Evolutionary conservation across 2,113 vertebrate genomes (phyloP).

Genomic region (Epinephelus cyanopodus): DNA sequence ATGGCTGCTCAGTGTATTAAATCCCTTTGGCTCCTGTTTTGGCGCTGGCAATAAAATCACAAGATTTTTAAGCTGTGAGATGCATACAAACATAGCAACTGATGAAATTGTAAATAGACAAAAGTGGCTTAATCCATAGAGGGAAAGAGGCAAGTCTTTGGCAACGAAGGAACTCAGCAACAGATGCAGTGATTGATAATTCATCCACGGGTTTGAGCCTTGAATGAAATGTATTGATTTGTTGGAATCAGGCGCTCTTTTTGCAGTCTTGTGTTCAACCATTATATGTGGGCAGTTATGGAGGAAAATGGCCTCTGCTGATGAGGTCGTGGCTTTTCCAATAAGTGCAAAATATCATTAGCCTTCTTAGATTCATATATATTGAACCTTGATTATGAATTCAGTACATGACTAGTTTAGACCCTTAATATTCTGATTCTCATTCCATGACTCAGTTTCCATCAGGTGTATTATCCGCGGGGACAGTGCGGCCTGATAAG

Average conservation of each 20-base stretch:
- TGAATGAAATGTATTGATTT: constrained; percentile 73
- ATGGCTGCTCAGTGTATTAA: constrained; percentile 77
- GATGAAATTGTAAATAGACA: constrained; percentile 81
- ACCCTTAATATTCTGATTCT: constrained; percentile 53
- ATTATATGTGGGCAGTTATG: neutral
- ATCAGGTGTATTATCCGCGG: constrained; percentile 44
- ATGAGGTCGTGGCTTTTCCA: constrained; percentile 36
- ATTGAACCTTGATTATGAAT: constrained; percentile 58
- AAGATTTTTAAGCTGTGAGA: constrained; percentile 73
- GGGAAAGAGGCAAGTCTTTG: constrained; percentile 65
- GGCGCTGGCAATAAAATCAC: constrained; percentile 67
- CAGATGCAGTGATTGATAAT: constrained; percentile 78
- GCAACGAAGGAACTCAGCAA: constrained; percentile 58
- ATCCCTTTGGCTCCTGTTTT: constrained; percentile 73
- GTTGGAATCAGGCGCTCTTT: constrained; percentile 41
- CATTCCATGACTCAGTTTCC: constrained; percentile 44
- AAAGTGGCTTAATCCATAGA: constrained; percentile 76
- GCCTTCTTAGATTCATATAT: constrained; percentile 11
- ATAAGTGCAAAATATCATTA: constrained; percentile 40
- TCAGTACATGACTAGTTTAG: constrained; percentile 50
- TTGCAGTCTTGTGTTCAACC: constrained; percentile 20
- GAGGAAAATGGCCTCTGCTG: constrained; percentile 31
- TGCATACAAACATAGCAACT: constrained; percentile 75
- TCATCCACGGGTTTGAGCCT: constrained; percentile 46
- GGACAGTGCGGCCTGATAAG: constrained; percentile 35